Evolutionary conservation across 53 echinoderm and acorn worm species (phyloP), one percentile per base, ranked within the genome.

Genomic region (Temnopleurus reevesii): DNA sequence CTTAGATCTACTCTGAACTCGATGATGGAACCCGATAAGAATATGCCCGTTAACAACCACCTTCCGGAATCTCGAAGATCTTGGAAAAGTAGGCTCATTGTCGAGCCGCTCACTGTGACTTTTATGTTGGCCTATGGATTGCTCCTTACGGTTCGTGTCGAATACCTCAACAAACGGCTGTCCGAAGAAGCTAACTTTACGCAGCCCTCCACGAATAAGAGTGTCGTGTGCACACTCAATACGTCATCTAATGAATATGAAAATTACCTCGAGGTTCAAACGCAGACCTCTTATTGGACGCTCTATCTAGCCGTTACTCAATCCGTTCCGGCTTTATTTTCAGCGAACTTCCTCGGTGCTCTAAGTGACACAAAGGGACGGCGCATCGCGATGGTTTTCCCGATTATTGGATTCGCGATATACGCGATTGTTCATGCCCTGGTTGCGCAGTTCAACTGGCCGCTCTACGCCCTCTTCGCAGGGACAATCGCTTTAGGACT

Each of bases 81-180:
- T 63, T 46, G 54, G 58, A 90, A 33, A 58, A 56, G 76, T 41
- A 56, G 56, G 23, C 59, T 84, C 38, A 66, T 53, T 19, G 89
- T 92, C 43, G 92, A 92, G 89, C 92, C 92, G 53, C 77, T 89
- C 41, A 82, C 86, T 82, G 89, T 92, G 30, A 33, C 89, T 1
- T 92, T 92, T 46, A 92, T 92, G 92, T 31, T 92, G 12, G 92
- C 89, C 12, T 92, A 92, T 34, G 92, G 92, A 1, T 33, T 92
- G 36, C 56, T 89, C 17, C 28, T 83, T 27, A 82, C 89, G 31
- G 38, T 92, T 35, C 51, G 92, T 8, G 83, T 89, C 0, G 92
- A 92, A 76, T 92, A 92, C 64, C 57, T 92, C 33, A 83, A 89
- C 54, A 83, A 92, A 12, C 89, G 92, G 30, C 89, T 92, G 64